Base-by-base conservation (phyloP, 2,797 vertebrate species). In the Pygocentrus nattereri region DNA sequence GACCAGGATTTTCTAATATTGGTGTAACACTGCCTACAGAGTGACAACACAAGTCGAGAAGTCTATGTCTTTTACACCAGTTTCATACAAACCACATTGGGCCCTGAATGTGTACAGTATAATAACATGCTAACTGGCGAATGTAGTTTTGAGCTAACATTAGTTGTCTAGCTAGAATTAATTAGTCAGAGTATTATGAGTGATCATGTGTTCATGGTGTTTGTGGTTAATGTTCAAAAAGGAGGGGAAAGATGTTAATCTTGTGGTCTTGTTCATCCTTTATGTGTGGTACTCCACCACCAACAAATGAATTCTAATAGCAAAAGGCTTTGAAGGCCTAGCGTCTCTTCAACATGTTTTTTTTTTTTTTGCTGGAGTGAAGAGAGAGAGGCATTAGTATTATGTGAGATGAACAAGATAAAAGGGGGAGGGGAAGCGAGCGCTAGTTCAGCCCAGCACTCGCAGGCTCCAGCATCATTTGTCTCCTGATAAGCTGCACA, bases 231-330 rank as follows among this genome's bases (percentile, higher is more conserved):
- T 70, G 84, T 70, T 82, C 2, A 12, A 58, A 58, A 58, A 58
- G 10, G 11, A 19, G 56, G 56, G 10, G 4, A 19, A 77, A 82
- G 85, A 87, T 50, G 86, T 82, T 52, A 73, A 75, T 58, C 56
- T 84, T 73, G 50, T 87, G 61, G 62, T 82, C 79, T 75, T 76
- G 4, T 38, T 61, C 85, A 86, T 88, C 64, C 79, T 83, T 90
- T 85, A 78, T 65, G 23, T 79, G 86, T 85, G 82, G 50, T 81
- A 27, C 41, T 61, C 38, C 23, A 79, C 59, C 69, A 47, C 75
- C 75, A 81, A 68, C 75, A 78, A 79, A 73, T 85, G 61, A 86
- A 83, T 82, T 86, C 87, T 80, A 75, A 82, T 85, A 80, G 52
- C 78, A 62, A 30, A 8, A 71, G 69, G 80, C 52, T 88, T 84